phyloP scores from a whole-genome alignment of 2,888 invertebrate species.

The Latrodectus hesperus region DNA sequence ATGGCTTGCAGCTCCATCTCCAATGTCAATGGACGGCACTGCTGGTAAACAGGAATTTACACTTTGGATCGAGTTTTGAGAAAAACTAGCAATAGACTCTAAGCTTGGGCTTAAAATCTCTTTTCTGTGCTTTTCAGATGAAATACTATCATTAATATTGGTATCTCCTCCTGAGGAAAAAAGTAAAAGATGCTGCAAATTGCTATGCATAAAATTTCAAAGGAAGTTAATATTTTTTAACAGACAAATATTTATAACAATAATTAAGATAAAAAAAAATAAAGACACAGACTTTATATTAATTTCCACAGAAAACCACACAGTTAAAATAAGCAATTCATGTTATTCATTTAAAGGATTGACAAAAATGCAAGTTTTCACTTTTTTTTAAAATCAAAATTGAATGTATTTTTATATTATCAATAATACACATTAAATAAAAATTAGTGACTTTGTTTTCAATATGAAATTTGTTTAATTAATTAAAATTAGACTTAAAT shows the following conservation, averaged over 20 bases:
- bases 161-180: conserved; percentile 22
- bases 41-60: conserved; percentile 60
- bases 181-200: background rate
- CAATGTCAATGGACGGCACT: conserved; percentile 65
- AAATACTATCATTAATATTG: conserved; percentile 29
- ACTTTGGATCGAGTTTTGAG: conserved; percentile 44
- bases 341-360: no score
- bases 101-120: conserved; percentile 33
- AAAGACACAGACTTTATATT: background rate
- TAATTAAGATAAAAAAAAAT: no score
- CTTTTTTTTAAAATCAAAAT: no score
- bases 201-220: background rate
- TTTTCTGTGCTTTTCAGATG: conserved; percentile 46
- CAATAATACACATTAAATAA: no score
- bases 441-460: no score
- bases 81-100: conserved; percentile 47
- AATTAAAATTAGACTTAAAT: no score
- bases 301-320: background rate
- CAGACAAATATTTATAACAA: no score
- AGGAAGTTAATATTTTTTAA: background rate
- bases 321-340: background rate
- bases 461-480: no score
- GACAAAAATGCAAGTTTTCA: no score
- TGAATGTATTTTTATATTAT: no score
- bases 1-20: conserved; percentile 59